A percentile compares a stretch with the other conserved stretches of the same genome.
Evolutionary conservation across 2,888 invertebrate genomes (phyloP).

Genomic region (Ectemnius lituratus): DNA sequence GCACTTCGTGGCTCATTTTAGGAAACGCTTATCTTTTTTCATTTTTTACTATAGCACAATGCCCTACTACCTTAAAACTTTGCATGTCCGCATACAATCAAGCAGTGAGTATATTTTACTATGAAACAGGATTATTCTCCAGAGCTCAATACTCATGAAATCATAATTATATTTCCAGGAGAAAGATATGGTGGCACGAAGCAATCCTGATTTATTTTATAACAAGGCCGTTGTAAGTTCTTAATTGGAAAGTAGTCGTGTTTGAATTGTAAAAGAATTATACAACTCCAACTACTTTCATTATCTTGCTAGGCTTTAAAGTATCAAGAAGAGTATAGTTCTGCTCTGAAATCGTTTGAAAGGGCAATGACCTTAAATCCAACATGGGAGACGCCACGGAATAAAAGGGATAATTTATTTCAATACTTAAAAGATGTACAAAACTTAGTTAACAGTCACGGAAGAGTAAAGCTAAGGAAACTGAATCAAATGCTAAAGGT

Average conservation of each 20-base stretch:
- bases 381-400: conserved; percentile 84
- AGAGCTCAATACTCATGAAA: too few species aligned
- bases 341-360: conserved; percentile 85
- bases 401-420: conserved; percentile 82
- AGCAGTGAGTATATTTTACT: conserved; percentile 80
- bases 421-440: conserved; percentile 84
- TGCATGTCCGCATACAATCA: conserved; percentile 90
- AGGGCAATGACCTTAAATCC: conserved; percentile 86
- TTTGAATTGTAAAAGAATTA: neutral
- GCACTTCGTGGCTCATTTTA: conserved; percentile 89
- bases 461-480: conserved; percentile 87
- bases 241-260: conserved; percentile 11
- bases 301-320: conserved; percentile 82
- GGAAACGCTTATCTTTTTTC: conserved; percentile 91
- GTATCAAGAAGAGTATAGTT: conserved; percentile 87
- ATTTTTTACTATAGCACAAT: conserved; percentile 87
- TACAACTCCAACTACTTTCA: conserved; percentile 15
- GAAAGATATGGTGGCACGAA: conserved; percentile 84
- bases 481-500: conserved; percentile 85
- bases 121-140: too few species aligned
- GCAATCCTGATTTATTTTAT: conserved; percentile 89
- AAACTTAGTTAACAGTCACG: conserved; percentile 83
- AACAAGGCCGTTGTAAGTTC: conserved; percentile 89
- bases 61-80: conserved; percentile 84
- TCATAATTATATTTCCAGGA: conserved; percentile 78